Evolutionary conservation across 2,888 invertebrate genomes (phyloP), one percentile per base, ranked within the genome.

Genomic region (Hofmannophila pseudospretella): DNA sequence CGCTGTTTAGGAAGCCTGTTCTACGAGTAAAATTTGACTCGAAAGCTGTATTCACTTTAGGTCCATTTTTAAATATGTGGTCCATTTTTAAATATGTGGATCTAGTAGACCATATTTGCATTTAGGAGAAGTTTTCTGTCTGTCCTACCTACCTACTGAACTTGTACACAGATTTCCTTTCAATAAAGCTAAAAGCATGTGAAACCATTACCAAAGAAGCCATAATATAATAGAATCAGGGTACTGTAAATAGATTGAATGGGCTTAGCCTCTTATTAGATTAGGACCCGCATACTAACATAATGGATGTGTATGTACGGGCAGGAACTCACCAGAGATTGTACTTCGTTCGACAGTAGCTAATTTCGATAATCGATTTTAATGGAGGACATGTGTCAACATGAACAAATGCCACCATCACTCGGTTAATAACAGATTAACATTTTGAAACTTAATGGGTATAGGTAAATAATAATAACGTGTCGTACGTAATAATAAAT

Each of bases 231-330:
- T 41, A 44, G 52, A 60, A 60, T 64, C 63, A 55, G 55, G 58
- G 54, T 54, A 51, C 44, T 46, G 58, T 52, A 65, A 61, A 65
- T 62, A 64, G 60, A 58, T 62, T 57, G 63, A 61, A 60, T 61
- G 50, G 55, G 62, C 61, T 63, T 59, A 67, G 42, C 48, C 55
- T 54, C 62, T 64, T 76, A 82, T 81, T 82, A 63, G 76, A 80
- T 82, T 79, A 80, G 52, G 38, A 23, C 50, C 49, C 47, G 50
- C 54, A 56, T 49, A 51, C 39, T 41, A 36, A 45, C 22, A 41
- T 16, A 44, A 42, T 45, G 54, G 36, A 42, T 45, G 54, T 36
- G 37, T 50, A 51, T 47, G 49, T 44, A 44, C 28, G 22, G 10
- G 13, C 7, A n/a, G 9, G 5, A 4, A 2, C 25, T 8, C 9